Evolutionary conservation across 2,113 vertebrate genomes (phyloP).

Genomic region (Piaya cayana): DNA sequence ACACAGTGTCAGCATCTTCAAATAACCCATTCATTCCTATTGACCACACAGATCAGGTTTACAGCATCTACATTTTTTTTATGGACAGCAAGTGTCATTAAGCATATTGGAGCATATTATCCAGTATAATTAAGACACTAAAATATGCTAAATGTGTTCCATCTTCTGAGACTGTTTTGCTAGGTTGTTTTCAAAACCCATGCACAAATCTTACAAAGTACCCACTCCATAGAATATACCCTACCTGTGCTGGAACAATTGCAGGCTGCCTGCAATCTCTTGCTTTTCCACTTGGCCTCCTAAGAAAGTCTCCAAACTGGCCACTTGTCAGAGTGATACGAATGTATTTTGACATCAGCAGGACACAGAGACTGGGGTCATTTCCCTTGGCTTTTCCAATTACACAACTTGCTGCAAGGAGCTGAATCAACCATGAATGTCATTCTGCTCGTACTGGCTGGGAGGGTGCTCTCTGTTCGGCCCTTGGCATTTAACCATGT

Average conservation of each 20-base stretch:
- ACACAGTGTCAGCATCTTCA: background rate
- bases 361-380: constrained; percentile 69
- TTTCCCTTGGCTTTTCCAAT: constrained; percentile 76
- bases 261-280: background rate
- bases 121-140: background rate
- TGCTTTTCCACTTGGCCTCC: background rate
- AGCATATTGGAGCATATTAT: background rate
- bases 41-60: background rate
- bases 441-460: constrained; percentile 58
- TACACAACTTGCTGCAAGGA: constrained; percentile 75
- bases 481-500: constrained; percentile 77
- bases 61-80: background rate
- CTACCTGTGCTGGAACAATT: background rate
- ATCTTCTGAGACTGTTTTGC: background rate
- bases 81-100: background rate
- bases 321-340: constrained; percentile 70
- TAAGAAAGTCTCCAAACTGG: constrained; percentile 47
- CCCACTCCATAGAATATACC: background rate
- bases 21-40: background rate
- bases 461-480: constrained; percentile 48
- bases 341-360: constrained; percentile 76
- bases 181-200: background rate
- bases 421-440: constrained; percentile 79
- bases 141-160: background rate
- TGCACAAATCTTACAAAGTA: background rate